A percentile compares a stretch with the other conserved stretches of the same genome.
phyloP scores from a whole-genome alignment of 2,888 invertebrate species.

The Eucera pruinosa region DNA sequence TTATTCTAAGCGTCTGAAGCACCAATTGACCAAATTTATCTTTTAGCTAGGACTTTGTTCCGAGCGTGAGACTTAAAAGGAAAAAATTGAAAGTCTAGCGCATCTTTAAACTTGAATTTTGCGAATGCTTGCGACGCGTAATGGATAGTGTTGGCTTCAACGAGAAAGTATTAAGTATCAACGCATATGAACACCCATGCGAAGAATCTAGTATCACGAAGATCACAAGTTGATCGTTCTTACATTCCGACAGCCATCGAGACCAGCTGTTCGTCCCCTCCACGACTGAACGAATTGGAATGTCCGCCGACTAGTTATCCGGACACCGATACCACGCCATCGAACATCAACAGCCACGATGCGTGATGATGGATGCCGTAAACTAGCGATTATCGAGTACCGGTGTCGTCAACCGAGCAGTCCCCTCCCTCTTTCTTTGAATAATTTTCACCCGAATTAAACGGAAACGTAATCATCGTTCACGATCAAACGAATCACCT shows the following conservation, averaged over 20 bases:
- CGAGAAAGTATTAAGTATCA: conserved; percentile 21
- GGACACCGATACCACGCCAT: conserved; percentile 70
- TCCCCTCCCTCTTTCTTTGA: too few species aligned
- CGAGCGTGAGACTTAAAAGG: too few species aligned
- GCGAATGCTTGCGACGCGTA: too few species aligned
- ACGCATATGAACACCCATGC: conserved; percentile 24
- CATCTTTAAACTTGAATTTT: neutral
- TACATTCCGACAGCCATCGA: conserved; percentile 70
- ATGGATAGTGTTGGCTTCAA: neutral
- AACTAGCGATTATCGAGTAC: conserved; percentile 50
- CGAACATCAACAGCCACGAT: conserved; percentile 68
- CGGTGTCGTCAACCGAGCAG: conserved; percentile 43
- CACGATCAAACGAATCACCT: too few species aligned
- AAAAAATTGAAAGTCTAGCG: neutral
- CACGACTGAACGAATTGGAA: conserved; percentile 78
- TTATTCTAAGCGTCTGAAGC: neutral
- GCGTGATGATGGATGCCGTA: conserved; percentile 38
- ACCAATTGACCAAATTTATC: too few species aligned
- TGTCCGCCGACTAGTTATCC: conserved; percentile 76
- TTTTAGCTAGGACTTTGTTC: too few species aligned
- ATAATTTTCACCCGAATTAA: conserved; percentile 11
- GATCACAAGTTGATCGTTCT: conserved; percentile 66
- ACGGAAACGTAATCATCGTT: too few species aligned
- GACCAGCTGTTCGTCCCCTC: conserved; percentile 66
- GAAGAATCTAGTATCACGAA: conserved; percentile 14